Base-by-base conservation (phyloP, 1,140 invertebrate species). In the Bradysia coprophila region DNA sequence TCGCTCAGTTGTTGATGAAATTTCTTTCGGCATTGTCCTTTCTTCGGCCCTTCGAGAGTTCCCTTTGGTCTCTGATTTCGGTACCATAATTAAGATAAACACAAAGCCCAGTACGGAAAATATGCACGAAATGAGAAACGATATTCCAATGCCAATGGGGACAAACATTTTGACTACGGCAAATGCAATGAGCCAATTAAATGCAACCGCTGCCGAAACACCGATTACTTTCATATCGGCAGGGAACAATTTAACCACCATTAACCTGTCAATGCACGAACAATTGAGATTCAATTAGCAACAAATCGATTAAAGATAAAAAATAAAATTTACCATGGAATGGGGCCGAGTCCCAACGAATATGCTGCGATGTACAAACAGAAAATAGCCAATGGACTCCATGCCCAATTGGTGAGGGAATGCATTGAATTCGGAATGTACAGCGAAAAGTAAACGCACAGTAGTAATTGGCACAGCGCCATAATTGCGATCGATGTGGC, bases 51-150 rank as follows among this genome's bases (percentile, higher is more conserved):
- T n/a, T n/a, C n/a, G n/a, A 24, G 73, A 77, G 58, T 86, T 88
- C 8, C 87, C 87, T 64, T 91, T 92, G 0, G 89, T 94, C 62
- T 95, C 90, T 0, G n/a, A n/a, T n/a, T n/a, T n/a, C n/a, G 87
- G 84, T 5, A 93, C 73, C n/a, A 84, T 56, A 38, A 82, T 66
- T 46, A 73, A 74, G 15, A 88, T 73, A 48, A 92, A 84, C 2
- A 82, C 40, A 22, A 73, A 67, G 6, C 81, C 81, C 10, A 82
- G 2, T 0, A 72, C 55, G 42, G 82, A 79, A 36, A 88, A 64
- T 3, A 63, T 70, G 4, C 78, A 72, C 54, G 87, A 93, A 16
- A 90, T 57, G 75, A 79, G 89, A 59, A 90, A 93, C 13, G 78
- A 74, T 22, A 68, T 69, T 22, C 72, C 70, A 1, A 61, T 53